Evolutionary conservation across 2,888 invertebrate species (phyloP).

Genomic region (Furcula furcula): DNA sequence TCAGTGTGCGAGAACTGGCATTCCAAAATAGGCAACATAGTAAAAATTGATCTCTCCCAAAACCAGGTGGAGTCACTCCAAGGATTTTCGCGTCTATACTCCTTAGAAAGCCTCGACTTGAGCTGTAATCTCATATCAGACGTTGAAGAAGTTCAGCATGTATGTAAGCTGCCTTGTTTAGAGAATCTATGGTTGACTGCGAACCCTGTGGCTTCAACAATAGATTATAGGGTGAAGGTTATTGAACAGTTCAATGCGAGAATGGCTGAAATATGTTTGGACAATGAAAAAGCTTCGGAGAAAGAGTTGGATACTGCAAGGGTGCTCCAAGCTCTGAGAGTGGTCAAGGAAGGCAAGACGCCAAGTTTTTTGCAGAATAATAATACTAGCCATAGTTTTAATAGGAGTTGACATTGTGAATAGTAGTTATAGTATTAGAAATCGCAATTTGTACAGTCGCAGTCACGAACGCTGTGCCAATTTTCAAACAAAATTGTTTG

Average conservation of each 20-base stretch:
- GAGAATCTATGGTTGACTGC: constrained; percentile 93
- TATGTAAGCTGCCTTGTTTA: constrained; percentile 92
- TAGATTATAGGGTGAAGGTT: constrained; percentile 95
- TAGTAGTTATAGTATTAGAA: constrained; percentile 3
- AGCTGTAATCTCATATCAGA: constrained; percentile 92
- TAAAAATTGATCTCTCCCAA: constrained; percentile 91
- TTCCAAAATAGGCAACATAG: constrained; percentile 92
- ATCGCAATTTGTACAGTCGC: too few relatives aligned
- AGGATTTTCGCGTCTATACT: constrained; percentile 92
- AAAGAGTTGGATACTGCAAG: constrained; percentile 96
- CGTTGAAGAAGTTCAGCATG: constrained; percentile 89
- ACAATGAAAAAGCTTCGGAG: constrained; percentile 92
- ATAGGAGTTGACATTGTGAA: constrained; percentile 70
- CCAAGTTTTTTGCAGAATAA: constrained; percentile 80
- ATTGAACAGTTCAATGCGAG: constrained; percentile 93
- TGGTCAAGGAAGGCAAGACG: constrained; percentile 86
- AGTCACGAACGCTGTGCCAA: too few relatives aligned
- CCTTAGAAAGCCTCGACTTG: constrained; percentile 91
- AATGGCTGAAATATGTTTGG: constrained; percentile 91
- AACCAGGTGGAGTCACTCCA: constrained; percentile 88
- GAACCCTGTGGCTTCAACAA: constrained; percentile 92
- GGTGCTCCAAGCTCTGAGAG: constrained; percentile 92
- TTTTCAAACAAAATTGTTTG: too few relatives aligned
- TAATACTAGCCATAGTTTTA: constrained; percentile 68
- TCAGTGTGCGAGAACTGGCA: constrained; percentile 88